Evolutionary conservation across 2,113 vertebrate genomes (phyloP), one percentile per base, ranked within the genome.

Genomic region (Trematomus loennbergii): DNA sequence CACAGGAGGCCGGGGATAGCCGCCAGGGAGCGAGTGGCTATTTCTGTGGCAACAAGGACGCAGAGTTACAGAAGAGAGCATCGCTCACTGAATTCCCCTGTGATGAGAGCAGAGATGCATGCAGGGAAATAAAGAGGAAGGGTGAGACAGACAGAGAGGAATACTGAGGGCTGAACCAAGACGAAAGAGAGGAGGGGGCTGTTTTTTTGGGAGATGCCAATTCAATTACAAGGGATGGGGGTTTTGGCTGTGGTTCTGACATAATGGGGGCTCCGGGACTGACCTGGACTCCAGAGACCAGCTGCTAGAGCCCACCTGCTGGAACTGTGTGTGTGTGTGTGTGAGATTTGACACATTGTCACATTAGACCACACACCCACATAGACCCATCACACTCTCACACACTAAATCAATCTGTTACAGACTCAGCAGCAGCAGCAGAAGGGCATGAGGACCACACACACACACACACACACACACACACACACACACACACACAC

Each of bases 31-130:
- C n/a, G 17, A 84, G 79, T 55, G 87, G 82, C 88, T 92, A 91
- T 92, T 93, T 93, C 77, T 85, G 90, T 86, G 72, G 83, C 68
- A 87, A 85, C 83, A 81, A 86, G 89, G 82, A 83, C 62, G n/a
- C 68, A 72, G 86, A 70, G 85, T 70, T 79, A 80, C 69, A 86
- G 81, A 83, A 9, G 36, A 6, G 71, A 82, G 73, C 67, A 72
- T 81, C 22, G 16, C 66, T 91, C 72, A 75, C 87, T 49, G 76
- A 78, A 91, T 80, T 79, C 85, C 88, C 88, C 67, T 59, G 81
- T 58, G 90, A 83, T 71, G 61, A 76, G 66, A 81, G 45, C 18
- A 76, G 85, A 86, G 43, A 70, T 40, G 63, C 79, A 72, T 49
- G 84, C 68, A 22, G 75, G 58, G 71, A 73, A 81, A 72, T 64